A percentile compares a stretch with the other conserved stretches of the same genome.
phyloP scores from a whole-genome alignment of 2,888 invertebrate species.

The Oligia strigilis region DNA sequence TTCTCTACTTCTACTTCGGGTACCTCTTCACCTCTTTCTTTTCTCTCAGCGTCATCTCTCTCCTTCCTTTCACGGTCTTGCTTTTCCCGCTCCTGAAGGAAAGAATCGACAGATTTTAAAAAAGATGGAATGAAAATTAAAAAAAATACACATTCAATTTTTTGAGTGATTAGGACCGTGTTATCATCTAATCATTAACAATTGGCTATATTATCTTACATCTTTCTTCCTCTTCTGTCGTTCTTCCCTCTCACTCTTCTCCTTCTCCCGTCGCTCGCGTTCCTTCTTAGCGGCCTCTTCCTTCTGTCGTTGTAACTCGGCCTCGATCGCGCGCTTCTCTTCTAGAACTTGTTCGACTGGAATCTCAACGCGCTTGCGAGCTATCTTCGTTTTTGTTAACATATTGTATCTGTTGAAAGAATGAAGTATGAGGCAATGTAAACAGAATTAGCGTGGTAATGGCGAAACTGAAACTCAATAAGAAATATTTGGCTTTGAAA shows the following conservation, averaged over 20 bases:
- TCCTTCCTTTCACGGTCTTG: conserved; percentile 76
- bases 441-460: background rate
- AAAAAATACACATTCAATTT: background rate
- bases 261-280: conserved; percentile 76
- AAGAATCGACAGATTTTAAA: background rate
- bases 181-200: background rate
- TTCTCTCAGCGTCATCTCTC: conserved; percentile 70
- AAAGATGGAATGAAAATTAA: background rate
- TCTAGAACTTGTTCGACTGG: conserved; percentile 86
- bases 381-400: conserved; percentile 85
- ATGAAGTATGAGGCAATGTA: background rate
- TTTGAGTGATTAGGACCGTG: background rate
- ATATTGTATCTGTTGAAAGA: conserved; percentile 81
- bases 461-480: background rate
- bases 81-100: conserved; percentile 76
- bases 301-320: conserved; percentile 75
- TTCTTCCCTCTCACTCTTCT: conserved; percentile 80
- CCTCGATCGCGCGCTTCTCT: conserved; percentile 83
- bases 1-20: conserved; percentile 61
- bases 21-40: conserved; percentile 68
- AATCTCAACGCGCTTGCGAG: conserved; percentile 84
- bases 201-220: conserved; percentile 69
- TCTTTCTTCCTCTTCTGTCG: conserved; percentile 85
- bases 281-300: conserved; percentile 77
- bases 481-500: background rate